Conservation (phyloP, 2,797 vertebrate species). For the Leuciscus waleckii region DNA sequence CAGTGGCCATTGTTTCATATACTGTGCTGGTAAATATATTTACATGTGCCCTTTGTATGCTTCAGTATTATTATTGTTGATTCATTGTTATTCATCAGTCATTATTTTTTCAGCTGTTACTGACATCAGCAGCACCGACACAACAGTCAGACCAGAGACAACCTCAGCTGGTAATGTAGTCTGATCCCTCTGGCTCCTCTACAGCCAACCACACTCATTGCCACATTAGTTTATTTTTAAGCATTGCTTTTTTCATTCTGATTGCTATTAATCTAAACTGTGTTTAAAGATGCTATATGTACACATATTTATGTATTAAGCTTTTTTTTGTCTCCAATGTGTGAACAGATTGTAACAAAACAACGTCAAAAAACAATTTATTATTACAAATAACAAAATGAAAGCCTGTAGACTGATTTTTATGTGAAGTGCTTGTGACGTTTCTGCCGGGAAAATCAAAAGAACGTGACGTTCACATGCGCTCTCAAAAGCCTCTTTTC, state of each 20-base stretch:
- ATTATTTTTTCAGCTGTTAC: no score
- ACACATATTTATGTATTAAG: background rate
- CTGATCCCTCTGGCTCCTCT: background rate
- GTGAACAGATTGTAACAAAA: no score
- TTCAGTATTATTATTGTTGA: background rate
- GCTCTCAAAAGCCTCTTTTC: no score
- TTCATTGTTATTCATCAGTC: background rate
- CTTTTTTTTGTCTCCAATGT: no score
- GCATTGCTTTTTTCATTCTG: background rate
- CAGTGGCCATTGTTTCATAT: background rate
- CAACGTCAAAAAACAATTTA: no score
- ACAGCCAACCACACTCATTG: background rate
- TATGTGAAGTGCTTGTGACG: no score
- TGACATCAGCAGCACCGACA: no score
- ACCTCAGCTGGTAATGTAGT: background rate
- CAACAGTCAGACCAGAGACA: no score
- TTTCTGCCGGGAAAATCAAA: no score
- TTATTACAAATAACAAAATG: no score
- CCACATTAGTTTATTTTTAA: background rate
- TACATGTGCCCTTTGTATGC: background rate
- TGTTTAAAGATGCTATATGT: background rate
- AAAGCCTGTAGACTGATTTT: no score
- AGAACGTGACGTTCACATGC: rapidly evolving
- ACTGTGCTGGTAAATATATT: background rate
- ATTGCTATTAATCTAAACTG: background rate